Evolutionary conservation across 1,140 invertebrate genomes (phyloP).

Genomic region (Trinorchestia longiramus): DNA sequence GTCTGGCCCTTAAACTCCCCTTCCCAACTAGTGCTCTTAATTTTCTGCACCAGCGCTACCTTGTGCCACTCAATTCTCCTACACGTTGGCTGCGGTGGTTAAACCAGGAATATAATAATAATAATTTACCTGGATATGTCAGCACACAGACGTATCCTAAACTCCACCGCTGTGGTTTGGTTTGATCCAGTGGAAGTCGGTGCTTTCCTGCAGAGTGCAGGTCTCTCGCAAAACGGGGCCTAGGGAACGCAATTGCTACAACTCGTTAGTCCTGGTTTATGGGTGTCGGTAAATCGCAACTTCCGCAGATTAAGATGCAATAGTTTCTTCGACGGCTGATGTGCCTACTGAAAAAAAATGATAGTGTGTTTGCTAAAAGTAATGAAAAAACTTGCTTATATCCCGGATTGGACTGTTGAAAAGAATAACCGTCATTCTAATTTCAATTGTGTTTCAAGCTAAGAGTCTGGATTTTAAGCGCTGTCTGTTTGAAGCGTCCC

Average conservation of each 20-base stretch:
- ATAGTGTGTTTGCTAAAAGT: not conserved
- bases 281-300: not conserved
- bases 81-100: too few relatives aligned
- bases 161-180: not conserved
- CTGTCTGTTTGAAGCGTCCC: not conserved
- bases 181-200: not conserved
- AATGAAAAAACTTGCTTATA: not conserved
- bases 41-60: not conserved
- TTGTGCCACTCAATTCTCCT: not conserved
- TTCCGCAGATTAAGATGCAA: not conserved
- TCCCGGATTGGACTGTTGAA: not conserved
- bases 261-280: not conserved
- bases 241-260: not conserved
- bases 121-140: not conserved
- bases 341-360: not conserved
- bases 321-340: not conserved
- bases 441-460: too few relatives aligned
- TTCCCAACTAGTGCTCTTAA: not conserved
- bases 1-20: conserved; percentile 53
- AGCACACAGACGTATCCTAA: too few relatives aligned
- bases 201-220: not conserved
- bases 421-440: not conserved
- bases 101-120: too few relatives aligned
- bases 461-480: not conserved
- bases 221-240: too few relatives aligned